Evolutionary conservation across 2,888 invertebrate genomes (phyloP).

Genomic region (Apodemia mormo): DNA sequence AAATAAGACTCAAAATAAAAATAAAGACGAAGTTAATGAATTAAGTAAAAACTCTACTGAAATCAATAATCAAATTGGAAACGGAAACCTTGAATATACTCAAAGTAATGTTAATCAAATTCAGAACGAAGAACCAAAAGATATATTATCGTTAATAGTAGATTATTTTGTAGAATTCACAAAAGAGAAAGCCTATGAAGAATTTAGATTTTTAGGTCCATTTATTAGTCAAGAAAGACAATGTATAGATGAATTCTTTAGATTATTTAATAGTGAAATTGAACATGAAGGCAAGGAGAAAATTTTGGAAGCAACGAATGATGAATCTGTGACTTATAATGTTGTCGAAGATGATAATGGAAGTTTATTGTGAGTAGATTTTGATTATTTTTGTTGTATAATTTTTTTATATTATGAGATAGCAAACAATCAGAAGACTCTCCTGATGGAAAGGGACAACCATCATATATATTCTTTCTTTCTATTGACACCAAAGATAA

Average conservation of each 20-base stretch:
- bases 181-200: conserved; percentile 38
- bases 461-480: no score
- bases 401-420: no score
- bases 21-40: neutral
- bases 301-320: conserved; percentile 37
- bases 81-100: no score
- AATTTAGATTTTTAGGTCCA: conserved; percentile 55
- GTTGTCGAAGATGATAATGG: conserved; percentile 48
- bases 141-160: conserved; percentile 40
- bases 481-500: no score
- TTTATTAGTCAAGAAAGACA: conserved; percentile 45
- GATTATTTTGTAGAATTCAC: conserved; percentile 51
- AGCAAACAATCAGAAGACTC: no score
- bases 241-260: conserved; percentile 47
- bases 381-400: no score
- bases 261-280: conserved; percentile 35
- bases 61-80: no score
- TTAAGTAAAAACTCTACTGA: no score
- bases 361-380: conserved; percentile 49
- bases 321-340: conserved; percentile 33
- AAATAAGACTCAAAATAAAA: neutral
- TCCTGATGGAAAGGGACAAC: no score
- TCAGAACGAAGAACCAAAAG: conserved; percentile 5
- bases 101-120: no score
- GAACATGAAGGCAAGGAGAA: conserved; percentile 28